phyloP scores from a whole-genome alignment of 2,797 vertebrate genomes.

The Rhadinocentrus ornatus region DNA sequence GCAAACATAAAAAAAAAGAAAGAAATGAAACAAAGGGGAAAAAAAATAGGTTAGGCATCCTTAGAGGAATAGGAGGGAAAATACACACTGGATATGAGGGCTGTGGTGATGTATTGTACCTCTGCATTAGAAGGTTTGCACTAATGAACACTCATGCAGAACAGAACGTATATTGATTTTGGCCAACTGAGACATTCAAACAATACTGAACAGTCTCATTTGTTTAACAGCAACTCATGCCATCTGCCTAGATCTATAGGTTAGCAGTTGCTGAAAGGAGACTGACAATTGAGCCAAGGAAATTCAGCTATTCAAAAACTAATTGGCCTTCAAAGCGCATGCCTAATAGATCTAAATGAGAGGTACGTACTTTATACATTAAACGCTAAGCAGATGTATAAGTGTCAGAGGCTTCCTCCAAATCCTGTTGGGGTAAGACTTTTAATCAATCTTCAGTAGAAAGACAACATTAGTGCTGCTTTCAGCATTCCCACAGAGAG shows the following conservation, averaged over 20 bases:
- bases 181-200: constrained; percentile 50
- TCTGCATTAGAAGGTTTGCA: constrained; percentile 43
- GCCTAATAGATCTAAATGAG: constrained; percentile 31
- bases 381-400: constrained; percentile 58
- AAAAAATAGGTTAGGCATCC: constrained; percentile 75
- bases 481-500: constrained; percentile 62
- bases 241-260: constrained; percentile 37
- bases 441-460: constrained; percentile 66
- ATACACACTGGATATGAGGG: constrained; percentile 46
- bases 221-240: constrained; percentile 44
- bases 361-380: constrained; percentile 41
- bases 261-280: constrained; percentile 27
- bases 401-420: constrained; percentile 41
- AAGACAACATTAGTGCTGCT: constrained; percentile 64
- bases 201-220: constrained; percentile 55
- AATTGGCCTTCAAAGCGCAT: constrained; percentile 22
- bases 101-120: constrained; percentile 48
- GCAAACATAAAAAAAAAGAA: constrained; percentile 29
- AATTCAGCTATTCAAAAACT: constrained; percentile 35
- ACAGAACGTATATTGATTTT: constrained; percentile 52
- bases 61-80: constrained; percentile 67
- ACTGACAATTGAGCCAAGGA: constrained; percentile 25
- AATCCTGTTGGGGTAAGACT: constrained; percentile 57
- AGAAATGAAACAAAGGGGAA: not conserved
- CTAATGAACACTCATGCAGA: constrained; percentile 60